Conservation (phyloP, 2,797 vertebrate species). For the Trichosurus vulpecula region DNA sequence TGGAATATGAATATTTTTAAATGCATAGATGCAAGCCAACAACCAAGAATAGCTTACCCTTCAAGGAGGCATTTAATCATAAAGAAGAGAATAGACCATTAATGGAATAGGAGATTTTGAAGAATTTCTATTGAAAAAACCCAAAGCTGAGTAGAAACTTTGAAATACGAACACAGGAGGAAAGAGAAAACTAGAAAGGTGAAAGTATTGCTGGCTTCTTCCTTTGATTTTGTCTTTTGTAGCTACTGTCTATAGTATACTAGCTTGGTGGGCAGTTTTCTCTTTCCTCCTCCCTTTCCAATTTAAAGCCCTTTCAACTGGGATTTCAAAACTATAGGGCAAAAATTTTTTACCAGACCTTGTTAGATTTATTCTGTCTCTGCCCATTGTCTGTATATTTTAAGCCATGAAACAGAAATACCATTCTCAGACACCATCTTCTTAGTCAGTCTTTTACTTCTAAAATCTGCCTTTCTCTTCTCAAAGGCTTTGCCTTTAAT, state of each 20-base stretch:
- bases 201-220: background rate
- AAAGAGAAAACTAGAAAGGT: background rate
- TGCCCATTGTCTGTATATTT: background rate
- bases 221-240: background rate
- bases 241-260: background rate
- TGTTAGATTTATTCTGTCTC: background rate
- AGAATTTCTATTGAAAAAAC: background rate
- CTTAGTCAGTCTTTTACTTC: background rate
- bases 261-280: background rate
- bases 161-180: background rate
- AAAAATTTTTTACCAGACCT: background rate
- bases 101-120: background rate
- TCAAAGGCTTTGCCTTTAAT: background rate
- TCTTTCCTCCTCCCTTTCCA: background rate
- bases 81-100: background rate
- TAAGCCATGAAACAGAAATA: background rate
- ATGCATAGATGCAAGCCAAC: background rate
- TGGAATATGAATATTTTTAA: background rate
- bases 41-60: background rate
- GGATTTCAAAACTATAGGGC: background rate
- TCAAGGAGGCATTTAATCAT: background rate
- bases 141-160: background rate
- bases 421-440: background rate
- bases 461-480: background rate
- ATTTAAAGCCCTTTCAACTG: background rate